Evolutionary conservation across 2,113 vertebrate species (phyloP).

Genomic region (Strix uralensis): DNA sequence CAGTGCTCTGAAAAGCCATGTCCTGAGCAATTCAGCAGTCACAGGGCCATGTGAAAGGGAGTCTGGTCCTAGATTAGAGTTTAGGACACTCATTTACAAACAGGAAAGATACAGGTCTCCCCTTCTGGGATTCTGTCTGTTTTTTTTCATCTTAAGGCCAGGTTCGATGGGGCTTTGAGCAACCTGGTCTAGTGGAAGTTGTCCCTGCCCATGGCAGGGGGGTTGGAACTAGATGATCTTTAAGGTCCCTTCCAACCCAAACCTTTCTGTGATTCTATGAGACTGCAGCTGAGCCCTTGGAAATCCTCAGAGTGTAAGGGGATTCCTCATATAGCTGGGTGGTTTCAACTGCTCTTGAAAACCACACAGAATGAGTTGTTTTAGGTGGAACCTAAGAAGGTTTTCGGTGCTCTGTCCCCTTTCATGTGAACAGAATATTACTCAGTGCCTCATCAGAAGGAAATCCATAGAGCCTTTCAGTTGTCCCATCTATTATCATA

Average conservation of each 20-base stretch:
- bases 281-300: neutral
- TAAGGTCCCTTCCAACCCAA: too few species aligned
- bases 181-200: too few species aligned
- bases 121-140: neutral
- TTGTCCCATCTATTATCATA: neutral
- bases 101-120: neutral
- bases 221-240: too few species aligned
- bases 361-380: neutral
- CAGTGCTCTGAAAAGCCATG: neutral
- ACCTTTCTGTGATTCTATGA: neutral
- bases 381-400: neutral
- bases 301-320: neutral
- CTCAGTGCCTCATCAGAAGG: neutral
- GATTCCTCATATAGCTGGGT: neutral
- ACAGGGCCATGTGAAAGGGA: neutral
- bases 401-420: neutral
- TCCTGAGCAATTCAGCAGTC: neutral
- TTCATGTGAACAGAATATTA: neutral
- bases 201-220: too few species aligned
- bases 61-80: neutral
- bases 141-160: neutral
- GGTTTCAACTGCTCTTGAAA: neutral
- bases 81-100: neutral
- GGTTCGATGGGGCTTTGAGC: too few species aligned
- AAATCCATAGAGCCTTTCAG: neutral